These are phyloP conservation scores for Drosophila mulleri DNA, from an alignment of 2,888 invertebrate species.

Conservation along the genomic window DNA sequence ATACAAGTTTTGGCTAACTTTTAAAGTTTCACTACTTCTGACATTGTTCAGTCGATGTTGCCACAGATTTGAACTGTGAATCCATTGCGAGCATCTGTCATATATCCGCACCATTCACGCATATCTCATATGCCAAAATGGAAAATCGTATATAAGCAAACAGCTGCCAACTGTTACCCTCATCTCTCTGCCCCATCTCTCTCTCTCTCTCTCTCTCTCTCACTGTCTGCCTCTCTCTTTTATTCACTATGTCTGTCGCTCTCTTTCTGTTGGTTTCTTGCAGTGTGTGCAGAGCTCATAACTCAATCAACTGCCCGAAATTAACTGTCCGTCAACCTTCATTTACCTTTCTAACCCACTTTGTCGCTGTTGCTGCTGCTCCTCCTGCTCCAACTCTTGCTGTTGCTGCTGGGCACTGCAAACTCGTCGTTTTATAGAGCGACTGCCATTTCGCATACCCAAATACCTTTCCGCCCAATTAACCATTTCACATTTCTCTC, in stretches of 20 bases:
- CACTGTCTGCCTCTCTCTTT: neutral
- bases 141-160: constrained; percentile 41
- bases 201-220: too few species aligned
- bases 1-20: too few species aligned
- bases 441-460: constrained; percentile 44
- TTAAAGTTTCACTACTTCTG: neutral
- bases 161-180: constrained; percentile 13
- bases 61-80: neutral
- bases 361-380: constrained; percentile 20
- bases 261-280: neutral
- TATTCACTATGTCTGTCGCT: neutral
- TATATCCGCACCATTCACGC: neutral
- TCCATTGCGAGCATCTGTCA: constrained; percentile 29
- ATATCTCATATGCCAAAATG: constrained; percentile 28
- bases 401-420: constrained; percentile 20
- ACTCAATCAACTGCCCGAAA: constrained; percentile 68
- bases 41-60: neutral
- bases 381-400: constrained; percentile 4
- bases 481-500: constrained; percentile 71
- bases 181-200: fast-evolving
- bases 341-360: constrained; percentile 64
- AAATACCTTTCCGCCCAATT: constrained; percentile 73
- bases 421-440: constrained; percentile 49
- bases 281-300: constrained; percentile 47
- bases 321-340: constrained; percentile 75